A percentile compares a stretch with the other conserved stretches of the same genome.
Conservation (phyloP, 2,797 vertebrate genomes). For the Podarcis siculus region DNA sequence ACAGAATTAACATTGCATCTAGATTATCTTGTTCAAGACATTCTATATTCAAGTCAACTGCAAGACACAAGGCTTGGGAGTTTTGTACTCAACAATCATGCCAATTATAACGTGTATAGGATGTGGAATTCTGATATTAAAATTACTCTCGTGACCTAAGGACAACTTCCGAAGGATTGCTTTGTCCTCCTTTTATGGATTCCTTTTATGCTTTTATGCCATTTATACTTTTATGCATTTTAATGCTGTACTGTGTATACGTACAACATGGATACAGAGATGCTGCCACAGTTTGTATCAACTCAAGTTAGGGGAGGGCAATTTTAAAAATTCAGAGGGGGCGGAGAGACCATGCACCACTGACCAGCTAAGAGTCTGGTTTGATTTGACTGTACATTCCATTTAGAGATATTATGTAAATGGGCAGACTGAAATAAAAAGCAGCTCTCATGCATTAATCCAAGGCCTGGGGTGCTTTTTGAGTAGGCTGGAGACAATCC, state of each 20-base stretch:
- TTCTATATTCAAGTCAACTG: constrained; percentile 14
- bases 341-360: constrained; percentile 48
- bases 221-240: not conserved
- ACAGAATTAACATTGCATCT: constrained; percentile 8
- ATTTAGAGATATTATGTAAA: constrained; percentile 80
- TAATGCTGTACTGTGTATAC: not conserved
- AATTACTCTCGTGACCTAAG: not conserved
- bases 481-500: constrained; percentile 80
- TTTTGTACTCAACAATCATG: accelerated
- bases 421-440: constrained; percentile 72
- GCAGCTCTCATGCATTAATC: constrained; percentile 70
- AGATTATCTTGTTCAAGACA: not conserved
- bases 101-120: not conserved
- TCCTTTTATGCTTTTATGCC: constrained; percentile 17
- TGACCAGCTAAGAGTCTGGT: constrained; percentile 63
- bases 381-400: constrained; percentile 66
- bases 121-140: not conserved
- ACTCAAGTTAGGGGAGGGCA: not conserved
- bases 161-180: not conserved
- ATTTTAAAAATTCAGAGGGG: constrained; percentile 57
- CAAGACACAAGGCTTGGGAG: not conserved
- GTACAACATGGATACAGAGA: constrained; percentile 14
- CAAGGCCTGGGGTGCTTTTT: constrained; percentile 80
- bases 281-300: not conserved
- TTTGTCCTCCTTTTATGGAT: not conserved